Evolutionary conservation across 2,113 vertebrate genomes (phyloP).

Genomic region (Chionis minor): DNA sequence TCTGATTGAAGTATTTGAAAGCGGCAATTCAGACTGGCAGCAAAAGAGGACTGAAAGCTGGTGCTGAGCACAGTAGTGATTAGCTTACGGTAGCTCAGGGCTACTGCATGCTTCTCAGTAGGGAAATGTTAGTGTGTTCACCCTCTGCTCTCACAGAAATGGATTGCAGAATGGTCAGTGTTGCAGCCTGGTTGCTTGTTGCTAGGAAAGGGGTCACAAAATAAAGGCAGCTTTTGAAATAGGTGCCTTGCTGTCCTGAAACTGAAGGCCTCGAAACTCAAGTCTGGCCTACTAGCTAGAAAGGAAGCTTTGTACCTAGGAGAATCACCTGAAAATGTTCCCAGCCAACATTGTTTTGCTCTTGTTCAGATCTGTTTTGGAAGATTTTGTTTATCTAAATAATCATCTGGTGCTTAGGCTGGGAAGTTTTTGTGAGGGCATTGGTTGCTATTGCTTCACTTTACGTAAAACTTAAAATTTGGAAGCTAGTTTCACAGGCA

Average conservation of each 20-base stretch:
- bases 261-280: not conserved
- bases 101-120: not conserved
- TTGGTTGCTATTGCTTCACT: not conserved
- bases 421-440: not conserved
- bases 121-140: not conserved
- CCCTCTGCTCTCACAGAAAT: not conserved
- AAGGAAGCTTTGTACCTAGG: not conserved
- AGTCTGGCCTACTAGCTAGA: not conserved
- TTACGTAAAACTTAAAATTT: not conserved
- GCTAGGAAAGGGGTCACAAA: not conserved
- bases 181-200: not conserved
- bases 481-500: not conserved
- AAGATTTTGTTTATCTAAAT: not conserved
- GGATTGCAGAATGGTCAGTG: not conserved
- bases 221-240: not conserved
- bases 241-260: not conserved
- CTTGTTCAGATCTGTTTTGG: not conserved
- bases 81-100: not conserved
- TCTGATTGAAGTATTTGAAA: not conserved
- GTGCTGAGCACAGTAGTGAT: not conserved
- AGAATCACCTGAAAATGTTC: not conserved
- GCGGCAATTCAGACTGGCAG: not conserved
- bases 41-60: not conserved
- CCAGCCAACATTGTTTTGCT: not conserved
- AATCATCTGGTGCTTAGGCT: not conserved